Percentiles rank a stretch among this genome's conserved stretches.
Conservation (phyloP, 2,888 invertebrate genomes). For the Molorchus minor region DNA sequence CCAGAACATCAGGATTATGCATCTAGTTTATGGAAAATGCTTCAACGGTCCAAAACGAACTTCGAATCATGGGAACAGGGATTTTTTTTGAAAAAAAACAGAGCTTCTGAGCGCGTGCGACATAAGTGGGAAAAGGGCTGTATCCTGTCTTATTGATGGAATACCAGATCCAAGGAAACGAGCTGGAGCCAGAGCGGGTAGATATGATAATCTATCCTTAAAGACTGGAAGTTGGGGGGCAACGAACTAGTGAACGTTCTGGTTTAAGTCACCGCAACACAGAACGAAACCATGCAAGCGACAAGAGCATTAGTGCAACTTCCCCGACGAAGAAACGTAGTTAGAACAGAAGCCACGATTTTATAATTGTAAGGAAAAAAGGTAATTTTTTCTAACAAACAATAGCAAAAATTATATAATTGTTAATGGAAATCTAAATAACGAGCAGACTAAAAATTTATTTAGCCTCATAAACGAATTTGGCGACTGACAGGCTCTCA, state of each 20-base stretch:
- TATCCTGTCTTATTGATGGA: slow-evolving; percentile 29
- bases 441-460: neutral
- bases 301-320: neutral
- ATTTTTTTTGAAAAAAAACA: slow-evolving; percentile 11
- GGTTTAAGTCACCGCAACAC: neutral
- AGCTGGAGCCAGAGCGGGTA: slow-evolving; percentile 29
- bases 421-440: neutral
- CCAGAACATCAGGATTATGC: slow-evolving; percentile 25
- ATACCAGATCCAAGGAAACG: slow-evolving; percentile 23
- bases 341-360: neutral
- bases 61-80: slow-evolving; percentile 15
- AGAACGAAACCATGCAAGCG: neutral
- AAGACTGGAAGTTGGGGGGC: slow-evolving; percentile 6
- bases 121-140: slow-evolving; percentile 12
- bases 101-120: slow-evolving; percentile 1
- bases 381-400: neutral
- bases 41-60: slow-evolving; percentile 7
- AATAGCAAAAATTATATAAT: neutral
- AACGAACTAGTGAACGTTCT: no score
- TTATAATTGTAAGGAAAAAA: neutral
- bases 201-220: slow-evolving; percentile 25
- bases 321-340: neutral
- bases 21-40: slow-evolving; percentile 13
- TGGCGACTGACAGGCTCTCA: neutral
- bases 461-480: neutral